Evolutionary conservation across 1,140 invertebrate genomes (phyloP).

Genomic region (Conus betulinus): DNA sequence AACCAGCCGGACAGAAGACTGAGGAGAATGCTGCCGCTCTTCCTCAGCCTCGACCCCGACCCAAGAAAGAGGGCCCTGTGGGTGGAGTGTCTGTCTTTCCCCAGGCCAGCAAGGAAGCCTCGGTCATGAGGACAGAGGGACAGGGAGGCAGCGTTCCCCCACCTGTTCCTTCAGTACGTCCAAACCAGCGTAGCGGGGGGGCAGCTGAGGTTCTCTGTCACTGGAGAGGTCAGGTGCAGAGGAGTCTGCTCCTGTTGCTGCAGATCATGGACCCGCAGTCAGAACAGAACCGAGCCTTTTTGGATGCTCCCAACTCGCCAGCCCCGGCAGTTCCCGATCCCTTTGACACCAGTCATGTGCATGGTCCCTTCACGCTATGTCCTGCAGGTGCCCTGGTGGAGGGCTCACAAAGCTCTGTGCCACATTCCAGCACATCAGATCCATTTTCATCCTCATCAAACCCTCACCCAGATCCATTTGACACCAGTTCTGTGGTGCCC

Average conservation of each 20-base stretch:
- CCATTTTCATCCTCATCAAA: not conserved
- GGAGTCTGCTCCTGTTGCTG: not conserved
- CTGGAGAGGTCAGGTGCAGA: too few species aligned
- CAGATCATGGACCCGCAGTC: not conserved
- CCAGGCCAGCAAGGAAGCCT: not conserved
- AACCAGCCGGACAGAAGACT: constrained; percentile 35
- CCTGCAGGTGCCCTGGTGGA: not conserved
- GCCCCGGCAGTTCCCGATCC: not conserved
- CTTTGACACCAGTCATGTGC: constrained; percentile 26
- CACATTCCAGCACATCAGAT: not conserved
- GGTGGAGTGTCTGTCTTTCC: constrained; percentile 17
- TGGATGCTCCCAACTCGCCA: constrained; percentile 20
- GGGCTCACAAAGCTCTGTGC: not conserved
- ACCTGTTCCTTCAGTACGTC: not conserved
- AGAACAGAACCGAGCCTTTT: not conserved
- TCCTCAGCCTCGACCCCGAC: not conserved
- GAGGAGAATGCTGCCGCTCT: not conserved
- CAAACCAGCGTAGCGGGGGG: constrained; percentile 13
- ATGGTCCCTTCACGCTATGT: constrained; percentile 1
- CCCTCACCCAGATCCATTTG: constrained; percentile 35
- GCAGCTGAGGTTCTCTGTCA: not conserved
- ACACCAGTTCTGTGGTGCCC: constrained; percentile 25
- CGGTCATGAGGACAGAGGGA: not conserved
- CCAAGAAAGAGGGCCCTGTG: not conserved
- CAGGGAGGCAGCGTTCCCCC: not conserved